A percentile compares a stretch with the other conserved stretches of the same genome.
These are phyloP conservation scores for Oryzias sinensis DNA, from an alignment of 2,797 vertebrate species.

Conservation along the genomic window DNA sequence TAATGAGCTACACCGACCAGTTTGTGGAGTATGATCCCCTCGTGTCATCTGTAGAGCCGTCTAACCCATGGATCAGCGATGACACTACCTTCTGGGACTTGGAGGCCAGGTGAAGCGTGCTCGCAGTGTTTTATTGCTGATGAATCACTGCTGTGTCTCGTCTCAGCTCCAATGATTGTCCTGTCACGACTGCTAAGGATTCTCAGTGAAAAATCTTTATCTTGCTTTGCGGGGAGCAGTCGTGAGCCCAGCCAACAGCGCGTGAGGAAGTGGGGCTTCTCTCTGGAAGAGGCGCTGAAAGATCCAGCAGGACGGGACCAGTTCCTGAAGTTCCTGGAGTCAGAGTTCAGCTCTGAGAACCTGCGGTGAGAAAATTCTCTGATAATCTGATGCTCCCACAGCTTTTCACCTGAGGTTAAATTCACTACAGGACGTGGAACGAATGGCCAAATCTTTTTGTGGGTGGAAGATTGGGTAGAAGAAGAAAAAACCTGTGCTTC, in stretches of 20 bases:
- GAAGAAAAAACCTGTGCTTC: too few relatives aligned
- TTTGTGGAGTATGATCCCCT: constrained; percentile 93
- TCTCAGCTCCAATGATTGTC: constrained; percentile 11
- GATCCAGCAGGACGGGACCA: constrained; percentile 90
- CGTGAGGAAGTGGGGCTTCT: constrained; percentile 94
- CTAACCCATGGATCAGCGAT: constrained; percentile 93
- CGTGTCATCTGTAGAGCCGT: constrained; percentile 84
- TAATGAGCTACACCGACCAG: constrained; percentile 92
- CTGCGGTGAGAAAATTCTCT: constrained; percentile 79
- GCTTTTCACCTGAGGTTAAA: background rate
- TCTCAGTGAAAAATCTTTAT: background rate
- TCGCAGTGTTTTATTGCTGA: background rate
- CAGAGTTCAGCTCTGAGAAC: constrained; percentile 98
- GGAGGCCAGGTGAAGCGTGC: constrained; percentile 84
- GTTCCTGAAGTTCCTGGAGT: constrained; percentile 93
- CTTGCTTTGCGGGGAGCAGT: constrained; percentile 64
- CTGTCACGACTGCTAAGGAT: constrained; percentile 2
- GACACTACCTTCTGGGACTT: constrained; percentile 89
- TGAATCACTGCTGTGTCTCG: constrained; percentile 14
- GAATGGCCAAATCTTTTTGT: too few relatives aligned
- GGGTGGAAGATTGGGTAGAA: too few relatives aligned
- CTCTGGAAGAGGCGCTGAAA: constrained; percentile 89
- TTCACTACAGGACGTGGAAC: too few relatives aligned
- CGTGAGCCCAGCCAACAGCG: constrained; percentile 92
- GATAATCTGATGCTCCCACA: background rate